Evolutionary conservation across 2,113 vertebrate species (phyloP), one percentile per base, ranked within the genome.

Genomic region (Lontra canadensis): DNA sequence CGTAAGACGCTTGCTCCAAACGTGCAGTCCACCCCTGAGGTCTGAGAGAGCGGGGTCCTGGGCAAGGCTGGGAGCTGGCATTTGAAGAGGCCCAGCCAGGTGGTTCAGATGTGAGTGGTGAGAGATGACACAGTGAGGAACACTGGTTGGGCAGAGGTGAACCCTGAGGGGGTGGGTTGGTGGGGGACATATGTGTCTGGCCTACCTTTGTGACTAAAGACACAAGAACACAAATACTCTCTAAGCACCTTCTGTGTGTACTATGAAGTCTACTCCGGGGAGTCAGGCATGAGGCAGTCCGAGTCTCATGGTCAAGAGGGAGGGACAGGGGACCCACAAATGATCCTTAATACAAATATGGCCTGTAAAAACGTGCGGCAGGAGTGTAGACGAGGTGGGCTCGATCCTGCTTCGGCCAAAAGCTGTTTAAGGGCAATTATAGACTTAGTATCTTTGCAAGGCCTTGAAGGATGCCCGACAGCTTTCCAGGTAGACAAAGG

Each of bases 111-210:
- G 6, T 20, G 34, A 42, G n/a, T 13, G 52, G 25, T 2, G 11
- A 44, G 36, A 17, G 7, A 25, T 7, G 29, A 42, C 1, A 49
- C 34, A 20, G 34, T 31, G 61, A 26, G 74, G 84, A 49, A 73
- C 39, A 78, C 14, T 25, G 59, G 34, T 20, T 6, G 13, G n/a
- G 63, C 6, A 47, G 25, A 36, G 18, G 21, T 42, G 65, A 73
- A 44, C 34, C 14, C 14, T 4, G 9, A 39, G 0, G 8, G n/a
- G 2, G 13, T 31, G 13, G 15, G 21, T 3, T 31, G 63, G 36
- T 36, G 63, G 21, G 81, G 17, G 8, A 29, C 12, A 17, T 10
- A 67, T 0, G 11, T 2, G 20, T 83, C 7, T 29, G 57, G 36
- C 7, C n/a, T 44, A 47, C 25, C 20, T 90, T 8, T 52, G 44